These are phyloP conservation scores for Bufo bufo DNA, from an alignment of 2,113 vertebrate genomes.

Conservation along the genomic window DNA sequence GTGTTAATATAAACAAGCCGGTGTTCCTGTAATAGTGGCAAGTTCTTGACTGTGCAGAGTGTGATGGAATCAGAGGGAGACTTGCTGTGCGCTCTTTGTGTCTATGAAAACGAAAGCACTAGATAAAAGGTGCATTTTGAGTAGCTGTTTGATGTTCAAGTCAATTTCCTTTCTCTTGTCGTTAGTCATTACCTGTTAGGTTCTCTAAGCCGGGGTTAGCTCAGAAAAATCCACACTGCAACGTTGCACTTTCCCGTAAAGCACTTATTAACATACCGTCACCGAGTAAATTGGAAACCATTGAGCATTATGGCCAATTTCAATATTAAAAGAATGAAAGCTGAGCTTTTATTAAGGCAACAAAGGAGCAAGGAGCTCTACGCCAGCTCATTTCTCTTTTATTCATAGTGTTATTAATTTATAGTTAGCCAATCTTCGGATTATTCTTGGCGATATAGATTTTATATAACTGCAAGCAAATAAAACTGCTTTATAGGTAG, in stretches of 20 bases:
- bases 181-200: conserved; percentile 47
- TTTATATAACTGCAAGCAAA: not conserved
- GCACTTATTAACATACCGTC: conserved; percentile 28
- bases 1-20: conserved; percentile 30
- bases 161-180: conserved; percentile 41
- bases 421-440: not conserved
- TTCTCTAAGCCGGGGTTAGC: conserved; percentile 26
- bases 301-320: conserved; percentile 35
- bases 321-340: conserved; percentile 4
- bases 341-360: not conserved
- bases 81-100: conserved; percentile 20
- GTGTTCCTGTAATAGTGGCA: conserved; percentile 45
- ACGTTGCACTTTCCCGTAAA: conserved; percentile 47
- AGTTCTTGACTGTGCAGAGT: conserved; percentile 17
- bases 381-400: not conserved
- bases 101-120: conserved; percentile 41
- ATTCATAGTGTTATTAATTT: not conserved
- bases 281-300: conserved; percentile 28
- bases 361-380: not conserved
- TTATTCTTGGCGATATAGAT: not conserved
- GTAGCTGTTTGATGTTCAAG: conserved; percentile 50
- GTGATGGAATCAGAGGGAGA: conserved; percentile 38
- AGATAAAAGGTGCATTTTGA: conserved; percentile 43
- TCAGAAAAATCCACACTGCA: conserved; percentile 44
- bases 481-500: not conserved